Base-by-base conservation (phyloP, 2,797 vertebrate genomes). In the Australoheros facetus region DNA sequence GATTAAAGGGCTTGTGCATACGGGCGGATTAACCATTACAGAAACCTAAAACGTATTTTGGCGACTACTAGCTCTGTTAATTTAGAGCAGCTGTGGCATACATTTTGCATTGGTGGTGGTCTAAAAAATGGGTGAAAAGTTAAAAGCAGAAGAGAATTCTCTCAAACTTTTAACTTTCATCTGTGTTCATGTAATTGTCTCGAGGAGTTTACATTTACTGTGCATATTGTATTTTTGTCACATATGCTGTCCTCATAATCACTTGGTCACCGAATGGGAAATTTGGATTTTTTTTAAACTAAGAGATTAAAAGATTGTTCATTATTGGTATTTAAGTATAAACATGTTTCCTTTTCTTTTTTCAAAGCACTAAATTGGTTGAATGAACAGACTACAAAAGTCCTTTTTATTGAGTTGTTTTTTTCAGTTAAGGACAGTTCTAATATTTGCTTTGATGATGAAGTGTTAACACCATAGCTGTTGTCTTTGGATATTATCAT, bases 401-500 rank as follows among this genome's bases (percentile, higher is more conserved):
- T 42, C 28, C 32, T 21, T 19, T 60, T n/a, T 60, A 19, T 19
- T 37, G 58, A 60, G 58, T 13, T 26, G 42, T 34, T 39, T 39
- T 39, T 39, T 13, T 59, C 4, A 30, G 23, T n/a, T 30, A 45
- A 69, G 39, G 71, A 58, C 39, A 48, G 55, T 48, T 17, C 56
- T 48, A 8, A 56, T 71, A 45, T 77, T 51, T 85, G 28, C 39
- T 77, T 54, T 57, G 28, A 48, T 78, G 3, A 58, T 57, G 69
- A 5, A 80, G 9, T 78, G 37, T 86, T 77, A 39, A 56, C 64
- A 42, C 77, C 3, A 71, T n/a, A 79, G 17, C 2, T 75, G 76
- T 82, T 89, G 37, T 91, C 62, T 83, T 39, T 91, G 82, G 64
- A 93, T 89, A 73, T 89, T 91, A 81, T 94, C 81, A 78, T 92